These are phyloP conservation scores for Vireo griseus DNA, from an alignment of 2,797 vertebrate species.

Conservation along the genomic window DNA sequence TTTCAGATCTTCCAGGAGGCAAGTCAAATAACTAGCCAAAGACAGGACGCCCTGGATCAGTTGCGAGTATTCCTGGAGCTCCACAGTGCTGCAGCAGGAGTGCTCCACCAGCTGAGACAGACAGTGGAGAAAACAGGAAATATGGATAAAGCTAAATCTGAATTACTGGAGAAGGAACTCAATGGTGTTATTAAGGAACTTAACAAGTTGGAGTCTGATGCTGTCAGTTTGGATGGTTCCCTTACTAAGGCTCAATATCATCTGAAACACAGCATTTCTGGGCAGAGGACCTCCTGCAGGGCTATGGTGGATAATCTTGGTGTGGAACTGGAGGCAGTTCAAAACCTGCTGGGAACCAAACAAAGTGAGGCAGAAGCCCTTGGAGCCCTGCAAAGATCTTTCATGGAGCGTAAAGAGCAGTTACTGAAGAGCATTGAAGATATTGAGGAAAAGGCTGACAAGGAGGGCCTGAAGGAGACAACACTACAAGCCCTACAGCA, in stretches of 20 bases:
- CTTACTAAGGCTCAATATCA: slow-evolving; percentile 89
- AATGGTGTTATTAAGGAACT: slow-evolving; percentile 74
- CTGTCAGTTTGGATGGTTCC: slow-evolving; percentile 82
- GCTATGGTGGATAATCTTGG: slow-evolving; percentile 81
- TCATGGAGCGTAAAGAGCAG: slow-evolving; percentile 84
- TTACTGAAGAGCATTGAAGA: slow-evolving; percentile 84
- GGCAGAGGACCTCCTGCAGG: slow-evolving; percentile 80
- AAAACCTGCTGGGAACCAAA: slow-evolving; percentile 84
- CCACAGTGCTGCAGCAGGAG: slow-evolving; percentile 44
- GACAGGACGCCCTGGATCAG: slow-evolving; percentile 77
- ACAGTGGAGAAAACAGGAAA: slow-evolving; percentile 81
- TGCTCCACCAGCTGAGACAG: slow-evolving; percentile 77
- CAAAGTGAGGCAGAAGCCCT: slow-evolving; percentile 90
- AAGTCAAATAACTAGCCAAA: slow-evolving; percentile 77
- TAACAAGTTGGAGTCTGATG: slow-evolving; percentile 80
- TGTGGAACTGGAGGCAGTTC: slow-evolving; percentile 76
- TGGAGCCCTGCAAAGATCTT: slow-evolving; percentile 79
- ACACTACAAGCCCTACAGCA: slow-evolving; percentile 87
- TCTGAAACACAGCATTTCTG: slow-evolving; percentile 71
- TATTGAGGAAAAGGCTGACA: slow-evolving; percentile 80
- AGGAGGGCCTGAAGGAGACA: slow-evolving; percentile 78
- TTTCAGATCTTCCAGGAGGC: slow-evolving; percentile 86
- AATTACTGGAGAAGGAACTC: slow-evolving; percentile 80
- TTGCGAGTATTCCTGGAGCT: slow-evolving; percentile 79
- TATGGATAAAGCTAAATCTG: slow-evolving; percentile 83